phyloP scores from a whole-genome alignment of 2,888 invertebrate genomes.

The Cryptophagus acutangulus region DNA sequence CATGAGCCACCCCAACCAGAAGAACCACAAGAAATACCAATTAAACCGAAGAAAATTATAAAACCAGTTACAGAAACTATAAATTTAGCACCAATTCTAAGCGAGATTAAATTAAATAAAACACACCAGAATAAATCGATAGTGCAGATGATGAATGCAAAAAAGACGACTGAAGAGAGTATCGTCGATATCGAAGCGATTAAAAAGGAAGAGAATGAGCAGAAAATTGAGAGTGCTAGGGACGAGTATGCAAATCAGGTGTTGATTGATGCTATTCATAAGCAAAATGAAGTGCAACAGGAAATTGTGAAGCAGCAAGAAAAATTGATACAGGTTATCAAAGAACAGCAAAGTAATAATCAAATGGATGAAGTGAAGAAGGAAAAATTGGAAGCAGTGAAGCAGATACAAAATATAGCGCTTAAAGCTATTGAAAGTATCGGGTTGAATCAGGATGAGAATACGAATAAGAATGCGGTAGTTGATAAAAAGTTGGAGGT shows the following conservation, averaged over 20 bases:
- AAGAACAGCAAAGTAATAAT: slow-evolving; percentile 30
- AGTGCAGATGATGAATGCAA: slow-evolving; percentile 15
- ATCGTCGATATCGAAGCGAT: slow-evolving; percentile 49
- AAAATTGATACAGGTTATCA: slow-evolving; percentile 30
- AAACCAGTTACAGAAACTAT: slow-evolving; percentile 13
- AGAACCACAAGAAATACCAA: slow-evolving; percentile 31
- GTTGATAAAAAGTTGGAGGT: no score
- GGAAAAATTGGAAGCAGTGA: slow-evolving; percentile 40
- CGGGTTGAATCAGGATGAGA: slow-evolving; percentile 17
- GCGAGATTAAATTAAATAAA: no score
- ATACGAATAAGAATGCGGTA: no score
- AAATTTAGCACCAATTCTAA: slow-evolving; percentile 3
- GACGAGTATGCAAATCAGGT: slow-evolving; percentile 44
- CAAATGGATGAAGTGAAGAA: slow-evolving; percentile 32
- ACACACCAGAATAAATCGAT: slow-evolving; percentile 7
- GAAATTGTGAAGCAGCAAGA: slow-evolving; percentile 65
- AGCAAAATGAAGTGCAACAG: slow-evolving; percentile 64
- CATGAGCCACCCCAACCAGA: slow-evolving; percentile 46
- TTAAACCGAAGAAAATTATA: slow-evolving; percentile 17
- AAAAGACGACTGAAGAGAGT: slow-evolving; percentile 41
- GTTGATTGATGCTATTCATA: slow-evolving; percentile 60
- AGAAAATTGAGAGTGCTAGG: slow-evolving; percentile 44
- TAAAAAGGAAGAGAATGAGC: slow-evolving; percentile 46
- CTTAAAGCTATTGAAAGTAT: slow-evolving; percentile 42
- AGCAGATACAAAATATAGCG: slow-evolving; percentile 42